phyloP scores from a whole-genome alignment of 2,113 vertebrate genomes.

The Hippoglossus stenolepis region DNA sequence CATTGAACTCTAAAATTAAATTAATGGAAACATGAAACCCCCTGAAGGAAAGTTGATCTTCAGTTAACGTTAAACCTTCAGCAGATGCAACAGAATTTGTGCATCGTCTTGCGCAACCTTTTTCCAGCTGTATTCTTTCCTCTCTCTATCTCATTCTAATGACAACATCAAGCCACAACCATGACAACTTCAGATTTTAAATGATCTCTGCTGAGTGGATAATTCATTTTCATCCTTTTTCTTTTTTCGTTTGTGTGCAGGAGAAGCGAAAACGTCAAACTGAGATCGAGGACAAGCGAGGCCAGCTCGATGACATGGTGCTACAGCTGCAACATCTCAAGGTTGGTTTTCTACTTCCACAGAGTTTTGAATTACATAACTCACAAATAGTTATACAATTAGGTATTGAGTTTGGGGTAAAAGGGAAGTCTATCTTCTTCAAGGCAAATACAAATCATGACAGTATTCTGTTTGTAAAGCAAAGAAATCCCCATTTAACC shows the following conservation, averaged over 20 bases:
- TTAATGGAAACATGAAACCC: too few relatives aligned
- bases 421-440: not conserved
- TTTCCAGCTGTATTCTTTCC: not conserved
- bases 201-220: not conserved
- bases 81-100: not conserved
- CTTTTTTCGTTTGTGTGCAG: slow-evolving; percentile 80
- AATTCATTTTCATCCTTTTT: not conserved
- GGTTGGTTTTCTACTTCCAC: slow-evolving; percentile 74
- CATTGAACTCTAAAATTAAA: too few relatives aligned
- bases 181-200: not conserved
- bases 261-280: slow-evolving; percentile 97
- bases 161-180: not conserved
- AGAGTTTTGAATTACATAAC: not conserved
- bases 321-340: slow-evolving; percentile 97
- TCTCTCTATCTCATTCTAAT: not conserved
- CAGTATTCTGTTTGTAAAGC: not conserved
- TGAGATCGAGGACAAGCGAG: slow-evolving; percentile 95
- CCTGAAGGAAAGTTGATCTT: too few relatives aligned
- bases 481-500: not conserved
- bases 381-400: too few relatives aligned
- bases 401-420: not conserved
- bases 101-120: not conserved
- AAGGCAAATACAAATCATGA: not conserved
- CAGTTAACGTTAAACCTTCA: too few relatives aligned
- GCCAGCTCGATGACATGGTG: slow-evolving; percentile 94